A percentile compares a stretch with the other conserved stretches of the same genome.
Evolutionary conservation across 2,888 invertebrate species (phyloP).

Genomic region (Trissonchulus latispiculum): DNA sequence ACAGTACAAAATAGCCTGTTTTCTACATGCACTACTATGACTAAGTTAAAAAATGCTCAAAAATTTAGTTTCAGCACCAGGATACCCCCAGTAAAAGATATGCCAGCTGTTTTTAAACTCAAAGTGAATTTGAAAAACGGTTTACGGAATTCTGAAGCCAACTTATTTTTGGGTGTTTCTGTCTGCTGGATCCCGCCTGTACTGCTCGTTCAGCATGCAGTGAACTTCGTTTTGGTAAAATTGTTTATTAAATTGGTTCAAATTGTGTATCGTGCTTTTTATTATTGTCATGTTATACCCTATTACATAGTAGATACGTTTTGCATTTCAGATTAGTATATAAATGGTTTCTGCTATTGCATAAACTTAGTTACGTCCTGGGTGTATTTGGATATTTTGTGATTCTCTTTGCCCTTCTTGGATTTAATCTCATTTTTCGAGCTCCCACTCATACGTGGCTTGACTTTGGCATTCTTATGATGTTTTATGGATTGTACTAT

Average conservation of each 20-base stretch:
- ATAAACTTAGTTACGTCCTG: conserved; percentile 76
- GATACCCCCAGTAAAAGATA: no score
- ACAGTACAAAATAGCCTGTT: no score
- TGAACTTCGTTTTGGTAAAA: conserved; percentile 20
- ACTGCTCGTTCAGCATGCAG: no score
- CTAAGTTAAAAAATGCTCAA: no score
- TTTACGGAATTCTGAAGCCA: no score
- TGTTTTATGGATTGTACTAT: conserved; percentile 96
- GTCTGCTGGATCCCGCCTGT: no score
- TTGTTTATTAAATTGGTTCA: background rate
- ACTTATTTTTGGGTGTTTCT: no score
- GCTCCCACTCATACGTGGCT: conserved; percentile 37
- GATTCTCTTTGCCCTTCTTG: conserved; percentile 82
- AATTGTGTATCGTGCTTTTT: conserved; percentile 12
- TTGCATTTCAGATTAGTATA: conserved; percentile 74
- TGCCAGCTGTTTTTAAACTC: no score
- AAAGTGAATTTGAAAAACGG: no score
- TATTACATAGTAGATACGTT: background rate
- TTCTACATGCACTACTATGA: no score
- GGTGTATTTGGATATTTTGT: conserved; percentile 77
- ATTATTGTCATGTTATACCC: background rate
- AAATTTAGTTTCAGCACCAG: no score
- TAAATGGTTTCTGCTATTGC: conserved; percentile 96
- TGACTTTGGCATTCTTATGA: conserved; percentile 70
- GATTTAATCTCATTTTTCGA: conserved; percentile 56